Evolutionary conservation across 2,888 invertebrate species (phyloP), one percentile per base, ranked within the genome.

Genomic region (Eumacrocentrus americanus): DNA sequence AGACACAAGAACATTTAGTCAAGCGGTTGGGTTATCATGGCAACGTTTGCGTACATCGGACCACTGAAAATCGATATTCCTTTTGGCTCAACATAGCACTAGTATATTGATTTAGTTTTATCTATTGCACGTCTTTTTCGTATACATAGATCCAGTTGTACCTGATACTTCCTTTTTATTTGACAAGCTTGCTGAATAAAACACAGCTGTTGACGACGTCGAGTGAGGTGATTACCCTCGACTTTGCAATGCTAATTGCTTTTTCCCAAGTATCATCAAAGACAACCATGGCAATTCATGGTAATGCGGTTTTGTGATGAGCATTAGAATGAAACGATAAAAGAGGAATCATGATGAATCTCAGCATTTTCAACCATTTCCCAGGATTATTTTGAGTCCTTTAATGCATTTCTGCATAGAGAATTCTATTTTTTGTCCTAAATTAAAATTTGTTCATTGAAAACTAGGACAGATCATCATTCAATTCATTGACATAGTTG

Each of bases 31-130:
- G 29, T 58, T 51, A 58, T 58, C 59, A 59, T 59, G 59, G 59
- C 59, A 59, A 59, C 59, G 59, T 59, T 40, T n/a, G n/a, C n/a
- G n/a, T n/a, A n/a, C n/a, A n/a, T n/a, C 40, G 7, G 22, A 38
- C 35, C 20, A 40, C 40, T 50, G 34, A 53, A 48, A 59, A 59
- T 59, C 59, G 59, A 59, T 59, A 59, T 59, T 37, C 34, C 59
- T 59, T 58, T 59, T 59, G 53, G 59, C 59, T 37, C 34, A 18
- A 16, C 22, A 16, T n/a, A n/a, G n/a, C n/a, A n/a, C n/a, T n/a
- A n/a, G n/a, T 48, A 16, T 48, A 29, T 48, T 11, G 11, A 18
- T 48, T 42, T 16, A 9, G 22, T n/a, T 11, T 20, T 11, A 1
- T 29, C 29, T 40, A 1, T 1, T 38, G 6, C 51, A n/a, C 11